These are phyloP conservation scores for Riptortus pedestris DNA, from an alignment of 1,140 invertebrate genomes.

Conservation along the genomic window DNA sequence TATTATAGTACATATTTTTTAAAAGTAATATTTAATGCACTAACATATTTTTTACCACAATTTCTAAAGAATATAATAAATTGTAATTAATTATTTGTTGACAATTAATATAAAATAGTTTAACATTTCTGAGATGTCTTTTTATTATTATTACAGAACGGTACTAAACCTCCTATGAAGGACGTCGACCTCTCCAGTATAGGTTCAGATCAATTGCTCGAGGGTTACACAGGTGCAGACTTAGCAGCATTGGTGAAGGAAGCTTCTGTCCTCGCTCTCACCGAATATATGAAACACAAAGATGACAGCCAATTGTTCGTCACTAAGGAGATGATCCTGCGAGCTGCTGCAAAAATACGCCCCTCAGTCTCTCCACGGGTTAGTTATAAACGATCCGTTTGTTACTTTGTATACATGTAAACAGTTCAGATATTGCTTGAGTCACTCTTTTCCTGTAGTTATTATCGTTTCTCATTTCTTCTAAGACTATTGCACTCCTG, in stretches of 20 bases:
- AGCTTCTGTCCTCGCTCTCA: constrained; percentile 65
- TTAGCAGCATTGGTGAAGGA: constrained; percentile 74
- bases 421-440: constrained; percentile 8
- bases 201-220: constrained; percentile 50
- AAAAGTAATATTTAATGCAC: too few relatives aligned
- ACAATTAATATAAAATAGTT: too few relatives aligned
- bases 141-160: constrained; percentile 43
- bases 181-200: constrained; percentile 69
- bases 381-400: constrained; percentile 12
- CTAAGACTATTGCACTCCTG: constrained; percentile 12
- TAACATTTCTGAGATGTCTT: too few relatives aligned
- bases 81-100: too few relatives aligned
- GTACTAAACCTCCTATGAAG: constrained; percentile 60
- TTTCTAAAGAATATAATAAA: too few relatives aligned
- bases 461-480: constrained; percentile 20
- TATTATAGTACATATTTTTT: too few relatives aligned
- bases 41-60: too few relatives aligned
- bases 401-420: neutral
- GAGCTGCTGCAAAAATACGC: constrained; percentile 60
- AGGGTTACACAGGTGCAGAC: constrained; percentile 86
- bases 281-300: constrained; percentile 42
- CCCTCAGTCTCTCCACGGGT: constrained; percentile 56
- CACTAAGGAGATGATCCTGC: constrained; percentile 44
- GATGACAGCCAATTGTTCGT: constrained; percentile 38
- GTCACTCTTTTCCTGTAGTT: constrained; percentile 17